These are phyloP conservation scores for Cheilosia urbana DNA, from an alignment of 2,888 invertebrate species.

Conservation along the genomic window DNA sequence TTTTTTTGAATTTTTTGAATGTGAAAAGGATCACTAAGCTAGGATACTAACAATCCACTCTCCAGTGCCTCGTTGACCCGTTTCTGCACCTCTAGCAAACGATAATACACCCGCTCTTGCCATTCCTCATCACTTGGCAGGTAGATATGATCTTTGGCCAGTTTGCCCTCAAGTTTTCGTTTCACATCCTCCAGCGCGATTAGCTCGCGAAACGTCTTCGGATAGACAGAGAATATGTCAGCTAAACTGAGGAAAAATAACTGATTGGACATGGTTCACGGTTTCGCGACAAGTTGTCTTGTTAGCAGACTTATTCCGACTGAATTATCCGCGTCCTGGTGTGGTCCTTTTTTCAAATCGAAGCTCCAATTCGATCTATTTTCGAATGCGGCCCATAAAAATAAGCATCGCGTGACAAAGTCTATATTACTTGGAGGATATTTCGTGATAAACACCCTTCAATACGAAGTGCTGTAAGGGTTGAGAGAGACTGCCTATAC, in stretches of 20 bases:
- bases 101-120: slow-evolving; percentile 85
- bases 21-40: slow-evolving; percentile 13
- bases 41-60: slow-evolving; percentile 78
- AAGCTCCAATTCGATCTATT: slow-evolving; percentile 50
- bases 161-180: slow-evolving; percentile 82
- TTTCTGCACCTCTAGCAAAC: slow-evolving; percentile 85
- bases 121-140: slow-evolving; percentile 86
- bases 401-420: slow-evolving; percentile 59
- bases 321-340: slow-evolving; percentile 26
- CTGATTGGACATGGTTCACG: slow-evolving; percentile 80
- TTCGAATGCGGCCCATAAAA: slow-evolving; percentile 42
- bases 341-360: slow-evolving; percentile 51
- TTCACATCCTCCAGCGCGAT: slow-evolving; percentile 85
- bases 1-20: slow-evolving; percentile 19
- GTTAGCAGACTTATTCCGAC: slow-evolving; percentile 56
- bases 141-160: slow-evolving; percentile 80
- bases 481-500: background rate
- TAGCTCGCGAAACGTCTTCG: slow-evolving; percentile 87
- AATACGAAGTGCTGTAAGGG: slow-evolving; percentile 35
- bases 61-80: slow-evolving; percentile 82
- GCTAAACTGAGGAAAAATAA: slow-evolving; percentile 82
- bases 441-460: slow-evolving; percentile 70
- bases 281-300: slow-evolving; percentile 53
- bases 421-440: slow-evolving; percentile 11
- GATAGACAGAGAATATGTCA: slow-evolving; percentile 88